These are phyloP conservation scores for Ceratina australensis DNA, from an alignment of 1,140 invertebrate species.

Conservation along the genomic window DNA sequence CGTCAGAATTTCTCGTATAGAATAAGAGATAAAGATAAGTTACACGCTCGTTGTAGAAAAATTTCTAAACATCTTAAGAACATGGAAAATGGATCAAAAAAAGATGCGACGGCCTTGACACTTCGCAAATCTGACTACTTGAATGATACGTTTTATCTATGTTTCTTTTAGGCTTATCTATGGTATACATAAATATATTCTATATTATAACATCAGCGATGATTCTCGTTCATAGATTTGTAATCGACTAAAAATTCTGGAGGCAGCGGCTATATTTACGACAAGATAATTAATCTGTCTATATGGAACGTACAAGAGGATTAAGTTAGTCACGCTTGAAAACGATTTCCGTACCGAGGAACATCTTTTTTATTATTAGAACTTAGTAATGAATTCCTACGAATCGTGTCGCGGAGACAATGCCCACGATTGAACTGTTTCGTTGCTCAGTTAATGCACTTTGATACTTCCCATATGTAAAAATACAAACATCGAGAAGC, in stretches of 20 bases:
- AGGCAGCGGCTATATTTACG: background rate
- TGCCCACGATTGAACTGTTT: background rate
- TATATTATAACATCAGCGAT: background rate
- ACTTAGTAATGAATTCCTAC: no score
- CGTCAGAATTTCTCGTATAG: no score
- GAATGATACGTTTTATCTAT: slow-evolving; percentile 1
- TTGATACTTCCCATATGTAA: background rate
- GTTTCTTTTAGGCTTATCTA: background rate
- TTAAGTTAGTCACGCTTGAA: background rate
- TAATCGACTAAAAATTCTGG: background rate
- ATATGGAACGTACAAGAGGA: no score
- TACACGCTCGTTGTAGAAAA: background rate
- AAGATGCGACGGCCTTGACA: background rate
- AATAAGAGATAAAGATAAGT: no score
- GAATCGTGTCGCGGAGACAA: background rate
- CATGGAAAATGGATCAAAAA: background rate
- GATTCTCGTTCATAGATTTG: background rate
- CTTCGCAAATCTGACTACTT: background rate
- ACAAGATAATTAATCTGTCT: background rate
- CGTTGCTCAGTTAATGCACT: slow-evolving; percentile 17
- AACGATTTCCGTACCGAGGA: background rate
- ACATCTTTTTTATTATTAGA: background rate
- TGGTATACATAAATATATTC: background rate
- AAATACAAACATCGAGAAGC: background rate
- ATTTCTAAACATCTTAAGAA: background rate